Evolutionary conservation across 2,888 invertebrate genomes (phyloP), one percentile per base, ranked within the genome.

Genomic region (Elmis aenea): DNA sequence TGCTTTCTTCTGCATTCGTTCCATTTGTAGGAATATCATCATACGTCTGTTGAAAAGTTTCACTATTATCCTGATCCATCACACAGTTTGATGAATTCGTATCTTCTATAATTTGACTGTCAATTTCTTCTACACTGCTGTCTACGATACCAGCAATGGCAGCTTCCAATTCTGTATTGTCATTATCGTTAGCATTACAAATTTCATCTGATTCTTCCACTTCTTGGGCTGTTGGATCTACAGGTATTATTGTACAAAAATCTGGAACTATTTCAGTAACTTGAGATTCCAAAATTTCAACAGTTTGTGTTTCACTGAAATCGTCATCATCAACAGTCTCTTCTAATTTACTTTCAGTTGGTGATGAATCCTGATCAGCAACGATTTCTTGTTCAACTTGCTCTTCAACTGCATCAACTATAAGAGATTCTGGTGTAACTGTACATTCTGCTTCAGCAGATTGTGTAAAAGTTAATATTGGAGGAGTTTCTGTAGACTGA

Each of bases 181-280:
- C 34, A 5, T 22, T 28, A 23, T 18, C n/a, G 2, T 20, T 12
- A 11, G 11, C 18, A 15, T 28, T 22, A 8, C 16, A 16, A 9
- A 18, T 13, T 18, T 29, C 12, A 13, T 25, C 25, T 20, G 14
- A 18, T 23, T 18, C 28, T 36, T 36, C 23, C 11, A 30, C 8
- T 10, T 36, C 36, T 23, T 29, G n/a, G n/a, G n/a, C n/a, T n/a
- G n/a, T n/a, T n/a, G n/a, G n/a, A n/a, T n/a, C n/a, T n/a, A n/a
- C n/a, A n/a, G n/a, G n/a, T n/a, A n/a, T n/a, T n/a, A n/a, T n/a
- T n/a, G n/a, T n/a, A n/a, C n/a, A n/a, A n/a, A n/a, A n/a, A n/a
- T n/a, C n/a, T n/a, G 21, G 10, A 8, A 15, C 26, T 26, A 20
- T 14, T 12, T 28, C 15, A 1, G 29, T 21, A 36, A 15, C 20